Base-by-base conservation (phyloP, 92 coral and sea anemone genomes). In the Epizoanthus fatuus region DNA sequence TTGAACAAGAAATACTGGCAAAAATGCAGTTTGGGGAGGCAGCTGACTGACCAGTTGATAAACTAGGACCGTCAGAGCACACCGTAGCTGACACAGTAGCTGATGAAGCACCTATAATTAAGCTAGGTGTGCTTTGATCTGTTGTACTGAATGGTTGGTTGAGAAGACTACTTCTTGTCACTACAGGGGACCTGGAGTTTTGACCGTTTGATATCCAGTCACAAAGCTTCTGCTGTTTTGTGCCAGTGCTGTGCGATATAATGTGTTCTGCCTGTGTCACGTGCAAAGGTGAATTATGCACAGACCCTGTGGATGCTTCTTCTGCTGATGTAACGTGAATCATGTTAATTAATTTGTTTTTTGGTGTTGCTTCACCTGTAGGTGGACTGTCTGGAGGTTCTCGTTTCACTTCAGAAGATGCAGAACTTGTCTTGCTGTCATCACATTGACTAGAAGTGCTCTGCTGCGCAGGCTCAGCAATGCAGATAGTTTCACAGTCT, bases 361-460 rank as follows among this genome's bases (percentile, higher is more conserved):
- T 51, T 3, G 40, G 53, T 25, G 7, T 44, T 16, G 12, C 49
- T 15, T 60, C 32, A 13, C 8, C 39, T 11, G 69, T 40, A 5
- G 16, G 49, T 22, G 82, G 82, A 15, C 82, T 77, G 56, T 62
- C 82, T 13, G 58, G 56, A 1, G 82, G 82, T 65, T 77, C 82
- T 40, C 58, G 70, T 20, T 77, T 77, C 53, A 77, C 42, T 29
- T 62, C 71, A 15, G 69, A 40, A 40, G 70, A 77, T 39, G 82
- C 45, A 4, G 71, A 59, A 22, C 54, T 77, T 59, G 20, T 22
- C 15, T 17, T 77, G 70, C 58, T 77, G 16, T 77, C 82, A 40
- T 77, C 82, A 29, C 69, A 55, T 14, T 62, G 56, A 15, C 82
- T 59, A 6, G 82, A 62, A 37, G 57, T 77, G 57, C 82, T 40